Percentiles rank a stretch among this genome's conserved stretches.
Conservation (phyloP, 2,113 vertebrate genomes). For the Boleophthalmus pectinirostris region DNA sequence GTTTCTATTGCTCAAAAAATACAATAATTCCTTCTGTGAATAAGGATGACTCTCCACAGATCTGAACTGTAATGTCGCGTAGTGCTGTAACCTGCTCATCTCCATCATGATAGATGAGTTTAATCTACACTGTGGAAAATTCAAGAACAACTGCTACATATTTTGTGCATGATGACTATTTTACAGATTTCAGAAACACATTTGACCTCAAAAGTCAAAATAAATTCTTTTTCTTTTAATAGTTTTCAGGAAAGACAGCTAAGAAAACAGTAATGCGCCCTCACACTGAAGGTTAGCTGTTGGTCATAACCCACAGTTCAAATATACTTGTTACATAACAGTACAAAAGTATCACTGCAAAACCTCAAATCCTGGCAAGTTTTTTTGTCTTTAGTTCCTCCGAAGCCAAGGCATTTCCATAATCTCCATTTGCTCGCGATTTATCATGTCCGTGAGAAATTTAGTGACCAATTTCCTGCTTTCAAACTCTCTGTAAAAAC, state of each 20-base stretch:
- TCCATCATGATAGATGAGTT: too few species aligned
- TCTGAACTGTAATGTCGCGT: too few species aligned
- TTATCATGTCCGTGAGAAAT: constrained; percentile 42
- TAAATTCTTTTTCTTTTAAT: background rate
- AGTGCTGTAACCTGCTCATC: too few species aligned
- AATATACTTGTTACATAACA: constrained; percentile 24
- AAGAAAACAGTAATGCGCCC: constrained; percentile 62
- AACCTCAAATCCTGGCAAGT: background rate
- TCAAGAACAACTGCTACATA: too few species aligned
- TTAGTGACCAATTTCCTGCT: constrained; percentile 49
- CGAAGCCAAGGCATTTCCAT: constrained; percentile 43
- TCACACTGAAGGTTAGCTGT: constrained; percentile 51
- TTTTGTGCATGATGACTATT: too few species aligned
- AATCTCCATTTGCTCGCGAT: constrained; percentile 40
- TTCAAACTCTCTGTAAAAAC: constrained; percentile 32
- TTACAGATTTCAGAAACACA: too few species aligned
- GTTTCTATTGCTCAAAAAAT: too few species aligned
- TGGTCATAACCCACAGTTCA: constrained; percentile 27
- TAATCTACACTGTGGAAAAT: too few species aligned
- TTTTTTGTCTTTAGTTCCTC: constrained; percentile 14
- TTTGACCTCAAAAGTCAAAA: background rate
- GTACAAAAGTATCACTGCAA: constrained; percentile 6
- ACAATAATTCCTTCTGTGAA: too few species aligned
- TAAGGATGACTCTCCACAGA: too few species aligned
- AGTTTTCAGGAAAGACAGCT: constrained; percentile 47